phyloP scores from a whole-genome alignment of 2,888 invertebrate genomes.

The Limenitis camilla region DNA sequence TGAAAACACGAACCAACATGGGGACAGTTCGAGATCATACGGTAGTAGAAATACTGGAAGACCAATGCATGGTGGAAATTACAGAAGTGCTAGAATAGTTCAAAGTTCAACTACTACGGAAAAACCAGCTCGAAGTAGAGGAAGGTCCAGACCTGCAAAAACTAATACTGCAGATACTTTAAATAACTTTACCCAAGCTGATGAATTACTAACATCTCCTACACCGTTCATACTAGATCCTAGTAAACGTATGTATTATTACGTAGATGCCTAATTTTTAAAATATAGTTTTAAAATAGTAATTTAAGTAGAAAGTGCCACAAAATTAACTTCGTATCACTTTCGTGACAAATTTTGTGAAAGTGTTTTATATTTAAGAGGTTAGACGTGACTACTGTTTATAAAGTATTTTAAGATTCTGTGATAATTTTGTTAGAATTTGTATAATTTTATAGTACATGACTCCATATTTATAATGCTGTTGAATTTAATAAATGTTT shows the following conservation, averaged over 20 bases:
- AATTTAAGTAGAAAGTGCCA: constrained; percentile 47
- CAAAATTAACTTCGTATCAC: constrained; percentile 24
- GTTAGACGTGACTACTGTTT: constrained; percentile 13
- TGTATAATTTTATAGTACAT: constrained; percentile 13
- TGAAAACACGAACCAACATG: constrained; percentile 32
- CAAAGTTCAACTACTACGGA: constrained; percentile 28
- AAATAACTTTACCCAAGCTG: constrained; percentile 55
- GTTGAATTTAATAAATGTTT: constrained; percentile 15
- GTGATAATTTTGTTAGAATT: constrained; percentile 45
- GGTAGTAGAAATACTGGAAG: constrained; percentile 31
- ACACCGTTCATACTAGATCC: constrained; percentile 64
- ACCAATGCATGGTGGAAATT: constrained; percentile 64
- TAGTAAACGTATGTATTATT: constrained; percentile 69
- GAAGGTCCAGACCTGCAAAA: constrained; percentile 24
- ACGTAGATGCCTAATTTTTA: constrained; percentile 45
- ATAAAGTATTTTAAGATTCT: constrained; percentile 37
- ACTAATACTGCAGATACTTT: constrained; percentile 49
- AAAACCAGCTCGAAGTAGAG: constrained; percentile 20
- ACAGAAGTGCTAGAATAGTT: constrained; percentile 50
- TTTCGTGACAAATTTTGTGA: constrained; percentile 22
- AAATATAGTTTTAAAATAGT: constrained; percentile 26
- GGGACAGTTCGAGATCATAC: constrained; percentile 39
- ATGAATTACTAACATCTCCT: constrained; percentile 54
- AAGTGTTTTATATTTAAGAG: constrained; percentile 21
- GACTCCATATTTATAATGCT: constrained; percentile 20